Percentiles rank a stretch among this genome's conserved stretches.
Evolutionary conservation across 1,140 invertebrate genomes (phyloP).

Genomic region (Watersipora subatra): DNA sequence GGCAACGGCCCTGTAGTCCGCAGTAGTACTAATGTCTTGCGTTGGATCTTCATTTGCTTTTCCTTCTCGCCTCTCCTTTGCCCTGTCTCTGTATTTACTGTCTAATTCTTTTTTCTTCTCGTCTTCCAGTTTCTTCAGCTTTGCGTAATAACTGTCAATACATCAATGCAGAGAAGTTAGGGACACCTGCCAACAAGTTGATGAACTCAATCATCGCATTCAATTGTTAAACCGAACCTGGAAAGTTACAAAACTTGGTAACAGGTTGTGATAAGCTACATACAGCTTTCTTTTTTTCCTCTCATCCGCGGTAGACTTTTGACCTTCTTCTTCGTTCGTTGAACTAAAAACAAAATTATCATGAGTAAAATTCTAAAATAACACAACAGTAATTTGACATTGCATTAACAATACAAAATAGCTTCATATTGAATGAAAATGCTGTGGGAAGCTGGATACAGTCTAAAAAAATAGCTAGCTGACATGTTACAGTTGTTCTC

Average conservation of each 20-base stretch:
- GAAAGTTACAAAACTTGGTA: neutral
- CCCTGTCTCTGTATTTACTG: conserved; percentile 83
- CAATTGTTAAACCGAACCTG: neutral
- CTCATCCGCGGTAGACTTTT: conserved; percentile 32
- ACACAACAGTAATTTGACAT: neutral
- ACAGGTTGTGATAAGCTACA: neutral
- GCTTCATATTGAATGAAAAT: too few relatives aligned
- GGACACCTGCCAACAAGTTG: neutral
- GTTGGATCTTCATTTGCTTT: conserved; percentile 61
- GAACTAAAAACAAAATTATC: conserved; percentile 1
- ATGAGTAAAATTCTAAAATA: neutral
- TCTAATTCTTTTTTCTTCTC: conserved; percentile 88
- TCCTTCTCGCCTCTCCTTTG: conserved; percentile 81
- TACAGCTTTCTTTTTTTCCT: conserved; percentile 44
- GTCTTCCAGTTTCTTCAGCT: conserved; percentile 86
- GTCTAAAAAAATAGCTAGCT: too few relatives aligned
- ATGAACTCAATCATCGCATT: too few relatives aligned
- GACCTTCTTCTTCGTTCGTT: conserved; percentile 27
- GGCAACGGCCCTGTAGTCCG: conserved; percentile 84
- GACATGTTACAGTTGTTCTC: too few relatives aligned
- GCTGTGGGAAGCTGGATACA: too few relatives aligned
- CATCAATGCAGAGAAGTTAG: too few relatives aligned
- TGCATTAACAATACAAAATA: neutral
- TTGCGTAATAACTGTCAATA: conserved; percentile 69
- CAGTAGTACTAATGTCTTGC: conserved; percentile 70